These are phyloP conservation scores for Centruroides sculpturatus DNA, from an alignment of 1,140 invertebrate genomes.

Conservation along the genomic window DNA sequence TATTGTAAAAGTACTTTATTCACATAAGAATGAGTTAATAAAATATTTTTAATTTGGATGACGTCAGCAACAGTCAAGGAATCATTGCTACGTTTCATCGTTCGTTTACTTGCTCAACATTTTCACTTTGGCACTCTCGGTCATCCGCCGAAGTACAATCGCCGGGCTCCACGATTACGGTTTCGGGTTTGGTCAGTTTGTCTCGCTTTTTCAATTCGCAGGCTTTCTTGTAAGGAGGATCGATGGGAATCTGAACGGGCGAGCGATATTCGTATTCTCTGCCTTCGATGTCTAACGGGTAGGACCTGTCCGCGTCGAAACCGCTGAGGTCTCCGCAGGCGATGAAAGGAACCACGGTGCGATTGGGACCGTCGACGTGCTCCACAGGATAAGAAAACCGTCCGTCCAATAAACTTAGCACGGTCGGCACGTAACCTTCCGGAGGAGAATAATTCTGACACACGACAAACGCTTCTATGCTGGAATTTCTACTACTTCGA, in stretches of 20 bases:
- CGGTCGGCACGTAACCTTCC: slow-evolving; percentile 64
- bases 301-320: slow-evolving; percentile 78
- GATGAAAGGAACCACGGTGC: slow-evolving; percentile 76
- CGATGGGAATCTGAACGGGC: slow-evolving; percentile 41
- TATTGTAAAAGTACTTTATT: too few relatives aligned
- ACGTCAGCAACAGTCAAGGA: too few relatives aligned
- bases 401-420: slow-evolving; percentile 59
- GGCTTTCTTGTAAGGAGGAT: slow-evolving; percentile 43
- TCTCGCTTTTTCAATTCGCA: slow-evolving; percentile 26
- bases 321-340: slow-evolving; percentile 73
- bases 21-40: too few relatives aligned
- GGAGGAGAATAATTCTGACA: slow-evolving; percentile 74
- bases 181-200: slow-evolving; percentile 12
- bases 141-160: too few relatives aligned
- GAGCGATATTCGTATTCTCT: slow-evolving; percentile 32
- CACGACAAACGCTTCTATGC: slow-evolving; percentile 92
- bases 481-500: slow-evolving; percentile 82
- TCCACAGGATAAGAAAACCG: slow-evolving; percentile 21
- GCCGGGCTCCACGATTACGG: too few relatives aligned
- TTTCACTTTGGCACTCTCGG: too few relatives aligned
- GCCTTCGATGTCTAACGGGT: slow-evolving; percentile 42
- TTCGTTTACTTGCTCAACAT: too few relatives aligned
- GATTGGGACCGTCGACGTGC: slow-evolving; percentile 40
- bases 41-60: too few relatives aligned
- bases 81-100: too few relatives aligned